Evolutionary conservation across 2,113 vertebrate genomes (phyloP), one percentile per base, ranked within the genome.

Genomic region (Odontophorus gujanensis): DNA sequence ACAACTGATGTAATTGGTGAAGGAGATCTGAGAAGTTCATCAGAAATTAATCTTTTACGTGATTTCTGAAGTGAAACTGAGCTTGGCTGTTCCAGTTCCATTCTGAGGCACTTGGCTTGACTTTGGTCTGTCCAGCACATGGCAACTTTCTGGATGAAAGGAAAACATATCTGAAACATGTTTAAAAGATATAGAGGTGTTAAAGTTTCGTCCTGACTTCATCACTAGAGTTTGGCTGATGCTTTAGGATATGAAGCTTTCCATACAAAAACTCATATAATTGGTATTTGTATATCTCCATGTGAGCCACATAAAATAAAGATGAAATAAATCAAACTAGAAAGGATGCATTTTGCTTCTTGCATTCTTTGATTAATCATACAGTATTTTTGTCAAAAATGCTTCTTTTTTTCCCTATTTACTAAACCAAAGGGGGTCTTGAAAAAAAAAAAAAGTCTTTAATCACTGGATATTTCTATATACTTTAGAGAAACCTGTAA

Each of bases 401-500:
- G 21, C 26, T 94, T 72, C 19, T 67, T 81, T 89, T 86, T 76
- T 79, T 30, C 61, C 50, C 24, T 42, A 42, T 85, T 89, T 89
- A 63, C 81, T 82, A 87, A 93, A 50, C 50, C 74, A 82, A 85
- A 28, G 30, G 78, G 71, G 7, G 32, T 58, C 50, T 85, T 59
- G 22, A 71, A 61, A 28, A 81, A 84, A 94, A 90, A 53, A 17
- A 55, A 58, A n/a, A 93, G 32, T 75, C 65, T 90, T 95, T 94
- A 93, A 96, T 91, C 79, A 77, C 59, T 59, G 69, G 28, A 34
- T 94, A 47, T 50, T 73, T 91, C 65, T 88, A 51, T 81, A 55
- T 80, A 67, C 59, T 91, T 90, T 77, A 81, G 74, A 90, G 85
- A 93, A 95, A 92, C 76, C 55, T 85, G 38, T 85, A 90, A 90